Conservation (phyloP, 1,140 invertebrate genomes). For the Lasaia peninsularis region DNA sequence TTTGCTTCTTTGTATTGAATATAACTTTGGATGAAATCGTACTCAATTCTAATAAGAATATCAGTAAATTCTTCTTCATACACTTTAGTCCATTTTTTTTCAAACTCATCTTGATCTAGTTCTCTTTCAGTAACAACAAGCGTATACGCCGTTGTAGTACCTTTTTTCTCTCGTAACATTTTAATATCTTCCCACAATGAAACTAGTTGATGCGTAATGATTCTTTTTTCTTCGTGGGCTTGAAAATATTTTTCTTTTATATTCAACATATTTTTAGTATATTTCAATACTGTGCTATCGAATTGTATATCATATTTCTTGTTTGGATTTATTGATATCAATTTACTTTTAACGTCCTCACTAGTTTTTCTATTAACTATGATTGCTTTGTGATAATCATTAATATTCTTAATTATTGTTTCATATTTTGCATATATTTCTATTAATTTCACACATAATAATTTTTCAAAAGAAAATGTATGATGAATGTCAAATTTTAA, state of each 20-base stretch:
- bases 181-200: slow-evolving; percentile 59
- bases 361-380: slow-evolving; percentile 53
- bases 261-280: slow-evolving; percentile 44
- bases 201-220: slow-evolving; percentile 40
- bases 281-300: slow-evolving; percentile 56
- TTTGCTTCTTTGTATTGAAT: slow-evolving; percentile 55
- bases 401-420: slow-evolving; percentile 27
- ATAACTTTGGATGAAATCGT: slow-evolving; percentile 51
- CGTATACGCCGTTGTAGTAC: slow-evolving; percentile 32
- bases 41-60: slow-evolving; percentile 55
- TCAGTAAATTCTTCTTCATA: slow-evolving; percentile 56
- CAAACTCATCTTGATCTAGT: slow-evolving; percentile 32
- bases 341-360: slow-evolving; percentile 48
- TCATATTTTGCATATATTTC: slow-evolving; percentile 41
- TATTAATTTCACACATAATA: slow-evolving; percentile 41
- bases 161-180: slow-evolving; percentile 47
- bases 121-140: slow-evolving; percentile 34
- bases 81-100: slow-evolving; percentile 43
- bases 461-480: slow-evolving; percentile 47
- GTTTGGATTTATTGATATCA: slow-evolving; percentile 41
- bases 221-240: slow-evolving; percentile 38
- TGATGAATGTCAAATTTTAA: slow-evolving; percentile 55
- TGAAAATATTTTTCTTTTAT: slow-evolving; percentile 46
- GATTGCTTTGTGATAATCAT: slow-evolving; percentile 37
- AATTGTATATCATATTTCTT: slow-evolving; percentile 49